These are phyloP conservation scores for Cotesia vestalis DNA, from an alignment of 1,140 invertebrate species.

Conservation along the genomic window DNA sequence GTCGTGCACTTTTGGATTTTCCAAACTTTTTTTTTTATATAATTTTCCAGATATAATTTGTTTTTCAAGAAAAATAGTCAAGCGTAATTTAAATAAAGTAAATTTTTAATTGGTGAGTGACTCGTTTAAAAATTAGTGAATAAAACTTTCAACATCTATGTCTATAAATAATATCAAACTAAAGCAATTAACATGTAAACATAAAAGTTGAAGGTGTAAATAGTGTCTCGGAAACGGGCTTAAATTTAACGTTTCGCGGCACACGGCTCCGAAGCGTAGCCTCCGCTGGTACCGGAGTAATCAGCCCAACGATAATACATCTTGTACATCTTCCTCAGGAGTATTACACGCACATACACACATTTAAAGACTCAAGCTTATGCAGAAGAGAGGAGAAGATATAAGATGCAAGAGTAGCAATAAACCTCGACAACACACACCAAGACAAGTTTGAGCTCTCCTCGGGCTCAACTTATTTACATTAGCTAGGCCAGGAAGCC, in stretches of 20 bases:
- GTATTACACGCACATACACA: neutral
- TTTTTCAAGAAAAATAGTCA: too few species aligned
- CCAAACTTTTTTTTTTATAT: too few species aligned
- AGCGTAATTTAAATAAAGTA: too few species aligned
- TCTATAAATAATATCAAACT: too few species aligned
- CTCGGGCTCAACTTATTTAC: constrained; percentile 55
- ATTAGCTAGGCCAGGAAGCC: constrained; percentile 56
- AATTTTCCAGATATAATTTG: too few species aligned
- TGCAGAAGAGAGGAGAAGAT: too few species aligned
- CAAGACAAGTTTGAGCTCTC: neutral
- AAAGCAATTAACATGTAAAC: too few species aligned
- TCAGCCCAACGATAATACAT: constrained; percentile 10
- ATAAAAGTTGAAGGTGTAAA: constrained; percentile 10
- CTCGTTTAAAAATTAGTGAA: too few species aligned
- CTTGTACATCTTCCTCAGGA: constrained; percentile 25
- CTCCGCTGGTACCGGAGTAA: neutral
- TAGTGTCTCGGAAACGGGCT: neutral
- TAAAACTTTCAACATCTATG: too few species aligned
- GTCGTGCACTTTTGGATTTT: too few species aligned
- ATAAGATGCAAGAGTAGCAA: too few species aligned
- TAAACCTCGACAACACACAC: neutral
- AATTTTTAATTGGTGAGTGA: too few species aligned
- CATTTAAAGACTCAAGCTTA: neutral
- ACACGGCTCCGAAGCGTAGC: neutral
- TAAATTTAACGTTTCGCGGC: constrained; percentile 1